Evolutionary conservation across 1,140 invertebrate species (phyloP), one percentile per base, ranked within the genome.

Genomic region (Nasonia vitripennis): DNA sequence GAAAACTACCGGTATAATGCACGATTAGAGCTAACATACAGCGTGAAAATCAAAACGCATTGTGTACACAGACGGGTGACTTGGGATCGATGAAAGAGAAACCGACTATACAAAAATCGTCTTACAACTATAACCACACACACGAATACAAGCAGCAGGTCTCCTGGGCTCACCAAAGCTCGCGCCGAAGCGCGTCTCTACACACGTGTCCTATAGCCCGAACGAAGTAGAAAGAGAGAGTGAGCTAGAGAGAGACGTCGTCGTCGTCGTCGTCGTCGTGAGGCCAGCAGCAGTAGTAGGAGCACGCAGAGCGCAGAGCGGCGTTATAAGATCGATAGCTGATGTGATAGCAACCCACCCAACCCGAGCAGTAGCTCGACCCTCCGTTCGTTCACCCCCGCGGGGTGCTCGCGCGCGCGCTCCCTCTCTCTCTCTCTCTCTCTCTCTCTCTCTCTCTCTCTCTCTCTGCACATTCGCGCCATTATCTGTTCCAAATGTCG

Each of bases 401-500:
- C 81, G 51, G 23, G 51, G 23, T 34, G n/a, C 48, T 45, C 45
- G 23, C 48, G 27, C 34, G 14, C 48, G 37, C 77, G 0, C 80
- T 55, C 17, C 14, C 80, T 81, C 20, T 55, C n/a, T n/a, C n/a
- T n/a, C n/a, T n/a, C n/a, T n/a, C n/a, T n/a, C n/a, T n/a, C n/a
- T n/a, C 68, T 7, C 68, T 37, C 80, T 48, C 7, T 73, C 68
- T 7, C 68, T 37, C 80, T 48, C 7, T 73, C 78, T 62, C 78
- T 31, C 78, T 67, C 62, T 88, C 90, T 90, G 90, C 89, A 91
- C 91, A 92, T 93, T 93, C 92, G 90, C 91, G 90, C 91, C 91
- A 93, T 93, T 93, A 93, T 93, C 92, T 92, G 91, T 92, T 92
- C 91, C 91, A 91, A 93, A 93, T 92, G 92, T 93, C 92, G 92